Evolutionary conservation across 2,888 invertebrate species (phyloP).

Genomic region (Stramonita haemastoma): DNA sequence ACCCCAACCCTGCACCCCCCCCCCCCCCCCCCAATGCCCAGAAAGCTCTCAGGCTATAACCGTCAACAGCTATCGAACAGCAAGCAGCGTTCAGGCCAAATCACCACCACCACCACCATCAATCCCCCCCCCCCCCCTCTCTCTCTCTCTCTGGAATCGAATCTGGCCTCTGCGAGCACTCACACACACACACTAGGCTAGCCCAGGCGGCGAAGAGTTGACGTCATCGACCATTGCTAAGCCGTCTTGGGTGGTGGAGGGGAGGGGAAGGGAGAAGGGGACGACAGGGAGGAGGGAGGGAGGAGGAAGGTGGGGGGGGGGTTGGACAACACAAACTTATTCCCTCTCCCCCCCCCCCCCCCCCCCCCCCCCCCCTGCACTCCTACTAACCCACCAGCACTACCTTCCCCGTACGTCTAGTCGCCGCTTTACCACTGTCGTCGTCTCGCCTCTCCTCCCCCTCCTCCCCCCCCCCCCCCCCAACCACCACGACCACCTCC

Average conservation of each 20-base stretch:
- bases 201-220: no score
- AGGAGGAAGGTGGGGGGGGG: neutral
- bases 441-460: neutral
- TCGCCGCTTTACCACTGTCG: no score
- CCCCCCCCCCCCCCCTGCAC: neutral
- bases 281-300: neutral
- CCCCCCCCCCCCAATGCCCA: neutral
- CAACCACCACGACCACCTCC: neutral
- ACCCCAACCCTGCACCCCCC: neutral
- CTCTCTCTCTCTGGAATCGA: neutral
- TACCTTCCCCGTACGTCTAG: no score
- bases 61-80: neutral
- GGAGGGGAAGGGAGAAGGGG: neutral
- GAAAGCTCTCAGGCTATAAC: neutral
- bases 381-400: no score
- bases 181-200: neutral
- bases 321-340: no score
- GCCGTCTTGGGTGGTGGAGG: no score
- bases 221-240: no score
- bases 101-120: neutral
- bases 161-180: no score
- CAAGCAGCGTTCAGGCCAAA: no score
- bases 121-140: neutral
- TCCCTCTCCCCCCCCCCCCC: neutral
- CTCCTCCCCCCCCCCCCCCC: neutral